Evolutionary conservation across 2,113 vertebrate genomes (phyloP).

Genomic region (Anser cygnoides): DNA sequence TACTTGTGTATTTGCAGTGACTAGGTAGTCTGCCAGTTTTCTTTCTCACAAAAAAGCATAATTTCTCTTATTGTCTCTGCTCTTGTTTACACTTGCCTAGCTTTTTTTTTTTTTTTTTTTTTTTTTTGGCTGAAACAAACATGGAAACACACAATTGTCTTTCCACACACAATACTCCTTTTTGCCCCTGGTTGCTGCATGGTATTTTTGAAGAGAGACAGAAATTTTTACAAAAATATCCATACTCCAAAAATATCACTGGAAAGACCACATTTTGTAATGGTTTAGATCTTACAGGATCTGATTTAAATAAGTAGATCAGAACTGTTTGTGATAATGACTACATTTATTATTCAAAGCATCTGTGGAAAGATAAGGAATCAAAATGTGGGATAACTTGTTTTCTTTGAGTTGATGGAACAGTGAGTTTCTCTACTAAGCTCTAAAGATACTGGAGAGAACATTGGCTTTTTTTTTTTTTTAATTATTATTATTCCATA

Average conservation of each 20-base stretch:
- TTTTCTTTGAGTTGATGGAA: not conserved
- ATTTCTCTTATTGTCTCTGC: not conserved
- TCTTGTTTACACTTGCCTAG: not conserved
- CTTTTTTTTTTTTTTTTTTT: not conserved
- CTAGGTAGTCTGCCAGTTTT: not conserved
- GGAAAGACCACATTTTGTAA: not conserved
- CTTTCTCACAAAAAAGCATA: not conserved
- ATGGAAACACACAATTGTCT: not conserved
- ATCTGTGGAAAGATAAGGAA: not conserved
- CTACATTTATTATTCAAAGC: not conserved
- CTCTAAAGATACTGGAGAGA: not conserved
- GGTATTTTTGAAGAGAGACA: not conserved
- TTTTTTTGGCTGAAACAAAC: not conserved
- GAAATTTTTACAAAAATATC: not conserved
- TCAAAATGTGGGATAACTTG: not conserved
- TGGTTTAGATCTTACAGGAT: not conserved
- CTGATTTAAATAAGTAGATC: not conserved
- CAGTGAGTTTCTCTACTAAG: not conserved
- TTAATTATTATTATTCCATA: not conserved
- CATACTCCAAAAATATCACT: not conserved
- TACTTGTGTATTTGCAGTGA: not conserved
- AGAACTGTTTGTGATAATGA: not conserved
- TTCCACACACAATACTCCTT: not conserved
- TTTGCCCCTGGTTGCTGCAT: fast-evolving
- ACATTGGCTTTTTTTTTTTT: not conserved